Conservation (phyloP, 2,113 vertebrate genomes). For the Ptilorrhoa leucosticta region DNA sequence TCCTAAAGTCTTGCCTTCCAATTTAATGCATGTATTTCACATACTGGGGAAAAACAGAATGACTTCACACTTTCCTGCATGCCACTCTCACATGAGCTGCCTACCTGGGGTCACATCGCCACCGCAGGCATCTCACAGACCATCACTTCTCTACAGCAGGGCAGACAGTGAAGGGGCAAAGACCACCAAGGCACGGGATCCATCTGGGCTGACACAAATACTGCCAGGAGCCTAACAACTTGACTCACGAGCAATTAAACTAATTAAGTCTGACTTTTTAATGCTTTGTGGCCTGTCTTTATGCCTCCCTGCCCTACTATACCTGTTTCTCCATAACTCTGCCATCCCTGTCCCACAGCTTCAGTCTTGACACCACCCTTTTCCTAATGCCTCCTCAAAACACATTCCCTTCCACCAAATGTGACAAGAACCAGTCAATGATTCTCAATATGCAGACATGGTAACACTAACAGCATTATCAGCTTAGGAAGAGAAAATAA, state of each 20-base stretch:
- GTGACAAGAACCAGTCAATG: background rate
- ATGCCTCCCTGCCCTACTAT: background rate
- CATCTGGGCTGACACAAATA: background rate
- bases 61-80: background rate
- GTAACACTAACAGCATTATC: background rate
- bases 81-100: background rate
- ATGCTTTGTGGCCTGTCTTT: background rate
- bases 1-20: background rate
- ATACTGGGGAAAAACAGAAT: background rate
- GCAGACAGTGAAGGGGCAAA: background rate
- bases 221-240: background rate
- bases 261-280: background rate
- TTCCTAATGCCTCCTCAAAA: background rate
- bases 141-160: rapidly evolving
- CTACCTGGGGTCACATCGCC: background rate
- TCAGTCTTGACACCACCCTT: background rate
- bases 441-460: background rate
- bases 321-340: background rate
- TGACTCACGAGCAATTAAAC: background rate
- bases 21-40: background rate
- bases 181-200: background rate
- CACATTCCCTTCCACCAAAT: background rate
- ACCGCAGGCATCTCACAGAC: rapidly evolving
- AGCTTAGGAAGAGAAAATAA: background rate
- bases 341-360: background rate